A percentile compares a stretch with the other conserved stretches of the same genome.
Evolutionary conservation across 2,113 vertebrate genomes (phyloP).

Genomic region (Tautogolabrus adspersus): DNA sequence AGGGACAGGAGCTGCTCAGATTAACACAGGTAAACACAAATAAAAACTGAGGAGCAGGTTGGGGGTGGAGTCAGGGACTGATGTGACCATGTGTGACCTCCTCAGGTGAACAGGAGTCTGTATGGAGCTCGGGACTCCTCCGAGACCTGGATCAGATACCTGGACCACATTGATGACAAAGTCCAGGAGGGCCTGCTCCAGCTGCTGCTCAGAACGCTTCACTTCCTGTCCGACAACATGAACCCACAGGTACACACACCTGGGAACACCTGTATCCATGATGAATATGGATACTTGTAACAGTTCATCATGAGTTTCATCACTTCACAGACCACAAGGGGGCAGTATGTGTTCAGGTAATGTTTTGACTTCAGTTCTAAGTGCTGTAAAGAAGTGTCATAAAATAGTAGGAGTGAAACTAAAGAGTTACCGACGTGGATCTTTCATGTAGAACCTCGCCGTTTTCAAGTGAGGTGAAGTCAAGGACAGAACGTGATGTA

Average conservation of each 20-base stretch:
- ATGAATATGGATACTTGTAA: no score
- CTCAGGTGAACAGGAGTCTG: slow-evolving; percentile 84
- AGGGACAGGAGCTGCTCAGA: slow-evolving; percentile 24
- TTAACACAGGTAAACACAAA: slow-evolving; percentile 32
- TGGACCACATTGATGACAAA: slow-evolving; percentile 71
- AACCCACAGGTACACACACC: slow-evolving; percentile 21
- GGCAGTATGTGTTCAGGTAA: no score
- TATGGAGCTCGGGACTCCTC: slow-evolving; percentile 67
- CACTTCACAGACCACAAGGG: no score
- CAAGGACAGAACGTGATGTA: no score
- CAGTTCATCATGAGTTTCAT: no score
- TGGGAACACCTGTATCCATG: not conserved
- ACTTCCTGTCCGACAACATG: slow-evolving; percentile 83
- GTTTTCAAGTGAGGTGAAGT: no score
- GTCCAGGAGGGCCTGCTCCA: slow-evolving; percentile 77
- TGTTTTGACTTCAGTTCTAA: no score
- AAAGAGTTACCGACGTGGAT: no score
- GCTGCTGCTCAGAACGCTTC: slow-evolving; percentile 78
- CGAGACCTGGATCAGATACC: slow-evolving; percentile 75
- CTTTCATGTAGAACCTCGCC: no score
- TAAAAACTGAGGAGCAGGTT: not conserved
- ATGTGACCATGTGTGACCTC: not conserved
- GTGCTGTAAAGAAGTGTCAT: no score
- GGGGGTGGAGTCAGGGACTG: not conserved
- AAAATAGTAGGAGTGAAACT: no score